Evolutionary conservation across 2,888 invertebrate species (phyloP), one percentile per base, ranked within the genome.

Genomic region (Petrolisthes cinctipes): DNA sequence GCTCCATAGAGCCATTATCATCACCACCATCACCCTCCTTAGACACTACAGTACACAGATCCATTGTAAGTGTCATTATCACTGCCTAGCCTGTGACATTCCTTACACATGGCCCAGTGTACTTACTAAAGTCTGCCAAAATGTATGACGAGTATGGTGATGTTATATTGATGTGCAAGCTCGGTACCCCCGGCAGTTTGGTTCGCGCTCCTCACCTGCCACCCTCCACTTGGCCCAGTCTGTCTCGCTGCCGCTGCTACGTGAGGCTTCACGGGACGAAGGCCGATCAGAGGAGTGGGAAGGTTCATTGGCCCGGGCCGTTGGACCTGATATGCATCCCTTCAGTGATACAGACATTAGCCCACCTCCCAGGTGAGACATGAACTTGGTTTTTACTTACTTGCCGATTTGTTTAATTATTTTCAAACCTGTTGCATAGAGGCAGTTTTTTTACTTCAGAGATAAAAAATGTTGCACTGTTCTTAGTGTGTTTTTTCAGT

Each of bases 301-400:
- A 91, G 51, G 91, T 91, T 81, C 81, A 11, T 75, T 89, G 75
- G 83, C 89, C 5, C 66, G 84, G 23, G 89, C 91, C 54, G 91
- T 91, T 66, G 95, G 95, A 92, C 94, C 95, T 11, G 96, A 96
- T 92, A 95, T 96, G 91, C 96, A 97, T 92, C 98, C 98, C 94
- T 98, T 97, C 93, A 98, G 98, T 92, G 98, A 98, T 92, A 96
- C 97, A 0, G 98, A 98, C 94, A 94, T 97, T 82, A 96, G 96
- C n/a, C 95, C 95, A 66, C 89, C 89, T 4, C 89, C 90, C 56
- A 89, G 89, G 89, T 91, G 17, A 56, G 82, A 14, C 20, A 79
- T 37, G 37, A 37, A 37, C 37, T 37, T 37, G 37, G 37, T 37
- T 37, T 37, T 37, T 37, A 37, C 37, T 37, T 37, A 37, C 37